Evolutionary conservation across 2,888 invertebrate species (phyloP).

Genomic region (Pterostichus madidus): DNA sequence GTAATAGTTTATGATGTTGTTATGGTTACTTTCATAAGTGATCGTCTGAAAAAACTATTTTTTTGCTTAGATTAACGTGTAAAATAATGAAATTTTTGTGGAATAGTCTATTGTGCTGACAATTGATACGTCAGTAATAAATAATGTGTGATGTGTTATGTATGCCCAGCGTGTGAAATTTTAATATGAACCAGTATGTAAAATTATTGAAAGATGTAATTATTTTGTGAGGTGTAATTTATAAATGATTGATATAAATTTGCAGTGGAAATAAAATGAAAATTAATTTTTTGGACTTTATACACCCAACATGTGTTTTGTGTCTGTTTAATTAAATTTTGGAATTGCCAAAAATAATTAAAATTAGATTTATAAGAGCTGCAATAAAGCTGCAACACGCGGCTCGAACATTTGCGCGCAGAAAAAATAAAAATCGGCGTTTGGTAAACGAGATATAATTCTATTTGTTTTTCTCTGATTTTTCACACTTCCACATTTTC

Average conservation of each 20-base stretch:
- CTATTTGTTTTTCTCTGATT: constrained; percentile 41
- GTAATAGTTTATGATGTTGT: too few relatives aligned
- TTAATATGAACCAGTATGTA: constrained; percentile 21
- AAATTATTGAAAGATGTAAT: constrained; percentile 48
- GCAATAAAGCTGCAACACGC: constrained; percentile 63
- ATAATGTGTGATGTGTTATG: neutral
- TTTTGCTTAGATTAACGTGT: too few relatives aligned
- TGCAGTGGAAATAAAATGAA: constrained; percentile 47
- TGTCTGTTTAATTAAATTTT: constrained; percentile 62
- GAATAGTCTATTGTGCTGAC: too few relatives aligned
- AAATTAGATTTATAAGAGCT: constrained; percentile 64
- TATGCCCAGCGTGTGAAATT: neutral
- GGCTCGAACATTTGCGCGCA: constrained; percentile 43
- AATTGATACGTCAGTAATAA: too few relatives aligned
- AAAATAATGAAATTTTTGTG: too few relatives aligned
- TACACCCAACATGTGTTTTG: constrained; percentile 61
- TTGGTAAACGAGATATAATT: constrained; percentile 40
- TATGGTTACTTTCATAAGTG: too few relatives aligned
- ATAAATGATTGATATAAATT: constrained; percentile 45
- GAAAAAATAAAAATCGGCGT: constrained; percentile 52
- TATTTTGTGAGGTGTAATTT: constrained; percentile 42
- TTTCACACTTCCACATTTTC: constrained; percentile 36
- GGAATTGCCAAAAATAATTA: constrained; percentile 64
- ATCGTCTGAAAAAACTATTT: too few relatives aligned
- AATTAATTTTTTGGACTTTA: constrained; percentile 60